phyloP scores from a whole-genome alignment of 1,140 invertebrate genomes.

The Zaprionus davidi region DNA sequence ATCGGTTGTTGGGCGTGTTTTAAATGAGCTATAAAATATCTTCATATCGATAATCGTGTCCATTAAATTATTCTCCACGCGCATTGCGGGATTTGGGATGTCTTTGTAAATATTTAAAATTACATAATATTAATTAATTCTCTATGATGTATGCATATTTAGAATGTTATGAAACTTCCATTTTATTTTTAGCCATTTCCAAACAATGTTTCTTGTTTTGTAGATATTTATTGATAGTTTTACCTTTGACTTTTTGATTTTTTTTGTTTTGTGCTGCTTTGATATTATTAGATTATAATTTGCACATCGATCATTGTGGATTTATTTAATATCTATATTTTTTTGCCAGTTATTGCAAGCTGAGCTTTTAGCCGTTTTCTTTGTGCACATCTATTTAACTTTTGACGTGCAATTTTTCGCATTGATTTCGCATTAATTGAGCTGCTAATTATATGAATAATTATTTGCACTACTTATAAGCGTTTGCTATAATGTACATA shows the following conservation, averaged over 20 bases:
- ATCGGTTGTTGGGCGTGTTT: not conserved
- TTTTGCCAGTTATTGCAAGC: not conserved
- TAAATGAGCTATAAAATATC: slow-evolving; percentile 8
- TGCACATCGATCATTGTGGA: not conserved
- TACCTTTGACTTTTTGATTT: not conserved
- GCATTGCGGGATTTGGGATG: not conserved
- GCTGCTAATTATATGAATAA: slow-evolving; percentile 45
- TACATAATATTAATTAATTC: not conserved
- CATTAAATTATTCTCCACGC: slow-evolving; percentile 6
- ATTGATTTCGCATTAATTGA: slow-evolving; percentile 36
- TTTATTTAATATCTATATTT: not conserved
- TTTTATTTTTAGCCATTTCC: not conserved
- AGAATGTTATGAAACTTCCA: not conserved
- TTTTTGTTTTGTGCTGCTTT: not conserved
- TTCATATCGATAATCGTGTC: not conserved
- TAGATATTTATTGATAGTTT: not conserved
- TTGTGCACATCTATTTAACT: slow-evolving; percentile 4
- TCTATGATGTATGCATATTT: not conserved
- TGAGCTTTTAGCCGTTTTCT: not conserved
- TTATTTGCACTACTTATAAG: slow-evolving; percentile 33
- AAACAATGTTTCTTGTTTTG: not conserved
- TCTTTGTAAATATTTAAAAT: not conserved
- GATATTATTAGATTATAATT: not conserved
- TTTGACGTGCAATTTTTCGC: slow-evolving; percentile 36
- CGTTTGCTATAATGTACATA: not conserved